Evolutionary conservation across 2,113 vertebrate species (phyloP), one percentile per base, ranked within the genome.

Genomic region (Andinoacara biseriatus): DNA sequence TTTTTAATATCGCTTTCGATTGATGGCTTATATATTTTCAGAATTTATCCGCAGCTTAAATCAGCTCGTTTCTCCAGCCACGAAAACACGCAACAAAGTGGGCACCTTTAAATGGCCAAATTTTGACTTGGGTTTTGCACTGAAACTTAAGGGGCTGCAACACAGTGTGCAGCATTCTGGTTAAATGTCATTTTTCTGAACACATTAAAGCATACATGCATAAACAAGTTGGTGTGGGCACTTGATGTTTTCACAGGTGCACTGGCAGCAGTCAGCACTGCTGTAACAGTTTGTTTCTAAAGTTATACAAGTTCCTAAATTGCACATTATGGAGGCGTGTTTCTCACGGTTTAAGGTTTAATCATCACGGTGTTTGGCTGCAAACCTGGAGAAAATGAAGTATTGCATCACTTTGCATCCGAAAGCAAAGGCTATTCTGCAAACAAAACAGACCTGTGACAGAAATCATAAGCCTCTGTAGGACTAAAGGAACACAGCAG

Each of bases 371-470:
- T 60, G 63, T 38, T 2, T 54, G 35, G 7, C 46, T 15, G 74
- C 74, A 76, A 4, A 74, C 22, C 65, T 61, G 7, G n/a, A 76
- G 63, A 57, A 58, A 80, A 81, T 72, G 1, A 78, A 63, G 65
- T 43, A 65, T 87, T 76, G 69, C 84, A 79, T 90, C 69, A 91
- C 56, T 78, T 24, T 52, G 59, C 72, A 78, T 86, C 61, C 65
- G n/a, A 52, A 78, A 78, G 56, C 6, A 5, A 78, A 58, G 56
- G 10, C n/a, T 61, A 14, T 22, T 84, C 58, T 82, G 43, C 60
- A 58, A 17, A 67, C 74, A 10, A 79, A 79, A 58, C 31, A 80
- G 35, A 61, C 43, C 31, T 65, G 67, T 49, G n/a, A 81, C 29
- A 83, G 77, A 80, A 82, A 35, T 24, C 17, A 24, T 18, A 8